Percentiles rank a stretch among this genome's conserved stretches.
Evolutionary conservation across 2,797 vertebrate species (phyloP).

Genomic region (Pteronotus mesoamericanus): DNA sequence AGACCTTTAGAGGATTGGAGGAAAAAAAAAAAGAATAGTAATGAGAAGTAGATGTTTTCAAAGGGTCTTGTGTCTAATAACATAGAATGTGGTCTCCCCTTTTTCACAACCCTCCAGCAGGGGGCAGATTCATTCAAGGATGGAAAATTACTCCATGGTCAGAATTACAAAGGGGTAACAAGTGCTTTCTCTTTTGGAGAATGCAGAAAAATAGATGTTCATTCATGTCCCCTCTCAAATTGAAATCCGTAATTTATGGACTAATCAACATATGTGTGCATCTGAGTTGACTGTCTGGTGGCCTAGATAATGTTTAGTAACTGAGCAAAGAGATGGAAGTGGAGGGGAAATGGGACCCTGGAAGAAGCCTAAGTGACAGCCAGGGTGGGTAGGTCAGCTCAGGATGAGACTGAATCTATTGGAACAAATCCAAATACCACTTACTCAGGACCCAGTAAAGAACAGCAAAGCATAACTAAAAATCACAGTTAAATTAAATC

Average conservation of each 20-base stretch:
- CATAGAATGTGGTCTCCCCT: background rate
- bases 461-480: background rate
- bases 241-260: background rate
- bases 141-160: background rate
- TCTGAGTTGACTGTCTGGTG: background rate
- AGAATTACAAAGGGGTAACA: background rate
- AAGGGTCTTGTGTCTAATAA: background rate
- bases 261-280: background rate
- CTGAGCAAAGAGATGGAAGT: background rate
- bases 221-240: background rate
- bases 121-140: background rate
- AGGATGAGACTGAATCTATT: background rate
- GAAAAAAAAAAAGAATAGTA: background rate
- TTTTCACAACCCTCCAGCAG: background rate
- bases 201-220: background rate
- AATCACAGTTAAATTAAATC: background rate
- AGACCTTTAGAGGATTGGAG: background rate
- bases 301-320: background rate
- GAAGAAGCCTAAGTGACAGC: background rate
- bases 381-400: background rate
- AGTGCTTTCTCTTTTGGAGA: background rate
- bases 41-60: background rate
- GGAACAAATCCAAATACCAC: background rate
- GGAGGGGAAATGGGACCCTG: background rate
- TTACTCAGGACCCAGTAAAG: background rate